Evolutionary conservation across 2,888 invertebrate genomes (phyloP).

Genomic region (Mythimna vitellina): DNA sequence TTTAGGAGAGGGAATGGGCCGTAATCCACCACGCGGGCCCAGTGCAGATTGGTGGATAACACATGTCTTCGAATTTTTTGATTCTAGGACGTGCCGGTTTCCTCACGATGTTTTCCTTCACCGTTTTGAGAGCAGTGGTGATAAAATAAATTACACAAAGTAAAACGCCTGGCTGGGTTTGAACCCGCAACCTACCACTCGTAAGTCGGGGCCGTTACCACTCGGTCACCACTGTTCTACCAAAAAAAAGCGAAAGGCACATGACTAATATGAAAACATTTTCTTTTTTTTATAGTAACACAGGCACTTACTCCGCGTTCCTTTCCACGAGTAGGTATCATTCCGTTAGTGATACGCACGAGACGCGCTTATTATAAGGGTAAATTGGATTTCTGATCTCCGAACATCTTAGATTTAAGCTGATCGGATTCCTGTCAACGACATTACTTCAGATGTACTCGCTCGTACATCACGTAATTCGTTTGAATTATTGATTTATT

Average conservation of each 20-base stretch:
- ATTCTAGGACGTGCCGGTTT: no score
- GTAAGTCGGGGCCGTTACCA: no score
- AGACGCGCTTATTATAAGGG: constrained; percentile 65
- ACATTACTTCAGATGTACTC: constrained; percentile 62
- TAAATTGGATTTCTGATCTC: constrained; percentile 72
- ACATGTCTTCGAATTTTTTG: no score
- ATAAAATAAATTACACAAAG: no score
- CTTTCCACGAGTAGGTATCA: constrained; percentile 35
- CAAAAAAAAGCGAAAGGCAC: background rate
- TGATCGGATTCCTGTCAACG: constrained; percentile 75
- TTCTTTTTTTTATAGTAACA: background rate
- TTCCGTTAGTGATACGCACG: constrained; percentile 55
- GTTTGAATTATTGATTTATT: constrained; percentile 46
- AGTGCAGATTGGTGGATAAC: no score
- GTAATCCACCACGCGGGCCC: no score
- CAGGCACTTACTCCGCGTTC: constrained; percentile 18
- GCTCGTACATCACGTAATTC: constrained; percentile 34
- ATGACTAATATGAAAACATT: background rate
- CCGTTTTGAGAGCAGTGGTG: no score
- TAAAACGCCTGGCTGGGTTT: no score
- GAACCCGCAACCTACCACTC: no score
- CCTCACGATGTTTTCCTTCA: no score
- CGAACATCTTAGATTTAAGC: constrained; percentile 75
- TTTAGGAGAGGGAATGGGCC: no score
- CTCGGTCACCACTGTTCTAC: no score